Percentiles rank a stretch among this genome's conserved stretches.
phyloP scores from a whole-genome alignment of 2,113 vertebrate species.

The Amphiprion ocellaris region DNA sequence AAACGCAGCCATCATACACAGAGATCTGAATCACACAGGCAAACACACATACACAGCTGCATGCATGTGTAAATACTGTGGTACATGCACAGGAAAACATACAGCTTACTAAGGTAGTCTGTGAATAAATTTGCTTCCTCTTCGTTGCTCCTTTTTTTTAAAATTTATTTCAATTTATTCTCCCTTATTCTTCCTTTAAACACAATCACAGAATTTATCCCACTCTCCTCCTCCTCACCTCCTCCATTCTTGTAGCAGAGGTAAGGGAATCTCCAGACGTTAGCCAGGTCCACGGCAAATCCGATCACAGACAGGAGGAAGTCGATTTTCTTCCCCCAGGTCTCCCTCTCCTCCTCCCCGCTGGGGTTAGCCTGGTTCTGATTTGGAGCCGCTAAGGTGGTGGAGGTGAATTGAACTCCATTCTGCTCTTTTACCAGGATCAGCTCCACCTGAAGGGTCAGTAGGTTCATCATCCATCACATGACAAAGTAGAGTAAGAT shows the following conservation, averaged over 20 bases:
- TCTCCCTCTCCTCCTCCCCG: conserved; percentile 87
- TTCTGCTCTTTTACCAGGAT: conserved; percentile 92
- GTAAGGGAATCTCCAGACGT: conserved; percentile 93
- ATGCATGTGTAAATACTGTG: conserved; percentile 7
- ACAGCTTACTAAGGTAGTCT: not conserved
- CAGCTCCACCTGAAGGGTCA: conserved; percentile 85
- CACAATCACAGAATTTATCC: not conserved
- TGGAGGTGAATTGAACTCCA: conserved; percentile 90
- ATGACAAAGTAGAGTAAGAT: not conserved
- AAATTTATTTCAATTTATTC: not conserved
- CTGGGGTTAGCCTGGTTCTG: conserved; percentile 65
- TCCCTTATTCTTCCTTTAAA: not conserved
- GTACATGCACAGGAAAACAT: not conserved
- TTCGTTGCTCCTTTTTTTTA: not conserved
- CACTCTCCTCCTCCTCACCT: conserved; percentile 78
- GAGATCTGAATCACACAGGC: conserved; percentile 14
- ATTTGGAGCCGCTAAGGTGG: conserved; percentile 80
- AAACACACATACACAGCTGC: conserved; percentile 11
- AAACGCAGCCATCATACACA: conserved; percentile 20
- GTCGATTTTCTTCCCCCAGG: conserved; percentile 93
- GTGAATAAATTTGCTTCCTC: not conserved
- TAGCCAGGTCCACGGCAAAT: conserved; percentile 92
- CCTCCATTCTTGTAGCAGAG: conserved; percentile 94
- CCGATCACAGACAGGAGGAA: conserved; percentile 92
- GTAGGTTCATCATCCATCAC: not conserved